These are phyloP conservation scores for Sisor rabdophorus DNA, from an alignment of 2,113 vertebrate genomes.

Conservation along the genomic window DNA sequence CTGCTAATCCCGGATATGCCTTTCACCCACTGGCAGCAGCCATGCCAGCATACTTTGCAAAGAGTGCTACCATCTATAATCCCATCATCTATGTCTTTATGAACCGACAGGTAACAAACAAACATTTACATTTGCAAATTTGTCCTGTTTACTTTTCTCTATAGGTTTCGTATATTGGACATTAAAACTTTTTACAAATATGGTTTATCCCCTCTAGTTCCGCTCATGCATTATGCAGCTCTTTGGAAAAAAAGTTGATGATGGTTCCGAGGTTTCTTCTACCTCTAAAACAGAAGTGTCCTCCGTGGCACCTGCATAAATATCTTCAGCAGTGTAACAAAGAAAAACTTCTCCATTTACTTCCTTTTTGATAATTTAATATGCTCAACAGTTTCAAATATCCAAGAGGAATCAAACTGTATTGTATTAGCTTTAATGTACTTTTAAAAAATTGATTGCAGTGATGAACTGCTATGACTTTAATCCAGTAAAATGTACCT, in stretches of 20 bases:
- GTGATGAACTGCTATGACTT: constrained; percentile 4
- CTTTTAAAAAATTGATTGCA: neutral
- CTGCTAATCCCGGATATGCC: constrained; percentile 79
- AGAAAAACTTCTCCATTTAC: constrained; percentile 9
- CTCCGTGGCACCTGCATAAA: constrained; percentile 81
- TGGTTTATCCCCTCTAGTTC: constrained; percentile 66
- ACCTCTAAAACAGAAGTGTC: constrained; percentile 82
- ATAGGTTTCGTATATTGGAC: neutral
- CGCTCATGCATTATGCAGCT: constrained; percentile 82
- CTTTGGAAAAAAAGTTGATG: constrained; percentile 82
- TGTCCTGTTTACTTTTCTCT: neutral
- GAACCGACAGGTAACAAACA: constrained; percentile 79
- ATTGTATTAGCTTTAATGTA: constrained; percentile 7
- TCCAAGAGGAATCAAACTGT: neutral
- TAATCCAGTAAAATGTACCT: neutral
- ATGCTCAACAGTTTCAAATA: neutral
- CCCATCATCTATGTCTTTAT: constrained; percentile 88
- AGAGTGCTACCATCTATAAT: constrained; percentile 89
- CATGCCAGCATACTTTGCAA: constrained; percentile 83
- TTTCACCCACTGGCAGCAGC: constrained; percentile 83
- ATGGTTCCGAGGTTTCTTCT: constrained; percentile 80
- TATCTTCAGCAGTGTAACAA: neutral
- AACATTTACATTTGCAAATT: neutral
- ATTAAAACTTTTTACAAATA: neutral
- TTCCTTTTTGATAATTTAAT: constrained; percentile 4